Evolutionary conservation across 2,797 vertebrate species (phyloP).

Genomic region (Threskiornis aethiopicus): DNA sequence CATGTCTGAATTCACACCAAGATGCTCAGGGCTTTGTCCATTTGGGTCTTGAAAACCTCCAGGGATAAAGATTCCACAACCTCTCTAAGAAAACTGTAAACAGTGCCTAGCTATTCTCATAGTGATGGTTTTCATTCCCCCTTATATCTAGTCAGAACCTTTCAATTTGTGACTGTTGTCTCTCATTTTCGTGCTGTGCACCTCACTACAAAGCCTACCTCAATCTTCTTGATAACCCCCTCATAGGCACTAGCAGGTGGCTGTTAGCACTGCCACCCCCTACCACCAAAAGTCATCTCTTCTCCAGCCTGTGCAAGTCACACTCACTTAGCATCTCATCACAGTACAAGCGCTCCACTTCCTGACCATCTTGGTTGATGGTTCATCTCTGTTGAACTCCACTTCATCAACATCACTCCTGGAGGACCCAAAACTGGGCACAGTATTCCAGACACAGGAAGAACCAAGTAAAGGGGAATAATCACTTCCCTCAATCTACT

Average conservation of each 20-base stretch:
- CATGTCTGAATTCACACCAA: not conserved
- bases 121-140: not conserved
- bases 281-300: not conserved
- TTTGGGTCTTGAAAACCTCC: not conserved
- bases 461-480: not conserved
- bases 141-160: not conserved
- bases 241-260: not conserved
- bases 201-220: not conserved
- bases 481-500: not conserved
- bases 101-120: not conserved
- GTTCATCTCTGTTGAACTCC: not conserved
- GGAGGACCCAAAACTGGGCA: not conserved
- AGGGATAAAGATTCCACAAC: not conserved
- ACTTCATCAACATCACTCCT: not conserved
- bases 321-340: not conserved
- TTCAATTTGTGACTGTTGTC: not conserved
- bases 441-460: not conserved
- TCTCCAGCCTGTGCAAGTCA: not conserved
- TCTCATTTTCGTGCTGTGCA: not conserved
- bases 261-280: rapidly evolving
- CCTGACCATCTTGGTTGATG: too few species aligned
- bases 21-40: not conserved
- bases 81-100: not conserved
- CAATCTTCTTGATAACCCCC: rapidly evolving
- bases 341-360: not conserved